Evolutionary conservation across 2,113 vertebrate genomes (phyloP), one percentile per base, ranked within the genome.

Genomic region (Rhinichthys klamathensis): DNA sequence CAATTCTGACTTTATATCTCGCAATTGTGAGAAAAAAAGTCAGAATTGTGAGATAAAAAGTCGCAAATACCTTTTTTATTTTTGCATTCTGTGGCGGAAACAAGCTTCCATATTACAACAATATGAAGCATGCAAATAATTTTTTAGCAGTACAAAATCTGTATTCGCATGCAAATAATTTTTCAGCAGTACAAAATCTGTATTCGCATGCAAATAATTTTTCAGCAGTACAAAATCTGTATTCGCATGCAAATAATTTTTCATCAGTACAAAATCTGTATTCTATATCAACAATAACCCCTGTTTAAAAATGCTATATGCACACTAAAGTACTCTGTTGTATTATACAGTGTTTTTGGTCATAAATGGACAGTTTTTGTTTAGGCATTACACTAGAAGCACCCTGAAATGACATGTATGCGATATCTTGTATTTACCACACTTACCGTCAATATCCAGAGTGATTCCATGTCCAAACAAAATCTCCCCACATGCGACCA

Each of bases 381-480:
- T 7, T 23, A 21, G 2, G 0, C 30, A 21, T 69, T 38, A 69
- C 56, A 61, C 58, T 25, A 61, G 9, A 25, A 60, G 16, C 65
- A 35, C 7, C 1, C 3, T 32, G 30, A 32, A 67, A 3, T 67
- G 0, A 32, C 27, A 13, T n/a, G n/a, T n/a, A n/a, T n/a, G 30
- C 7, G 6, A 61, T 21, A 6, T 16, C 0, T 58, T 73, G 25
- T 38, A 35, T 38, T 67, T 1, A 74, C 76, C 38, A 67, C 75
- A 16, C 73, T 74, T 63, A 72, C 77, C 69, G 6, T 70, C n/a
- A 23, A 82, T 25, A 2, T 49, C n/a, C 18, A 86, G 25, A 18
- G 54, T 65, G 54, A 72, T 88, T 85, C 92, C 92, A 15, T 74
- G 70, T 46, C 91, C 93, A 86, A 92, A 90, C 8, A 90, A 74